Conservation (phyloP, 2,113 vertebrate genomes). For the Corynorhinus townsendii region DNA sequence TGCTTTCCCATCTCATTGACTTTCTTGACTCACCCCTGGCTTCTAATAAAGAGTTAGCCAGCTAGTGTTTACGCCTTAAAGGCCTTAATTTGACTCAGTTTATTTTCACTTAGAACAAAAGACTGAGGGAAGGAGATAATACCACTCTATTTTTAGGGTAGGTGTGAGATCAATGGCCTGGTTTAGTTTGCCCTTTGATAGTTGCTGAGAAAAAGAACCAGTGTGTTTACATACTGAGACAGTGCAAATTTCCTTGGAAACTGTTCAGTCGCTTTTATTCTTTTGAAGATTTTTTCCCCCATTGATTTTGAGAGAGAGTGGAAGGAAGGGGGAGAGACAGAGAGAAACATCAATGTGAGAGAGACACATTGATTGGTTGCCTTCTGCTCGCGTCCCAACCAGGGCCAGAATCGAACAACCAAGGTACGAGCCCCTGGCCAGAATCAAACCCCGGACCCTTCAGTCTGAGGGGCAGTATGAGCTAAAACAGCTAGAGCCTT, state of each 20-base stretch:
- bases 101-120: conserved; percentile 2
- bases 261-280: background rate
- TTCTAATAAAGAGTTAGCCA: background rate
- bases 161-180: background rate
- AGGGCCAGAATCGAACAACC: too few species aligned
- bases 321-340: too few species aligned
- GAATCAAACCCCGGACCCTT: too few species aligned
- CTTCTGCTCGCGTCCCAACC: too few species aligned
- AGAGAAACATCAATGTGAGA: too few species aligned
- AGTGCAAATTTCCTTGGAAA: background rate
- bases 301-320: too few species aligned
- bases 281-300: background rate
- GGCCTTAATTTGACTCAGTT: background rate
- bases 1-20: background rate
- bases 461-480: too few species aligned
- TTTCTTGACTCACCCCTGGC: background rate
- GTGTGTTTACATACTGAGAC: background rate
- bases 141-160: background rate
- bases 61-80: background rate
- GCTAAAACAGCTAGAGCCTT: too few species aligned
- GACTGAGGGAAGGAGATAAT: background rate
- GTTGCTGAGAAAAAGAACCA: conserved; percentile 12
- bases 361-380: too few species aligned
- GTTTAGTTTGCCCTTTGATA: background rate
- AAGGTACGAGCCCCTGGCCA: too few species aligned